A percentile compares a stretch with the other conserved stretches of the same genome.
Evolutionary conservation across 2,888 invertebrate genomes (phyloP).

Genomic region (Stenchaetothrips biformis): DNA sequence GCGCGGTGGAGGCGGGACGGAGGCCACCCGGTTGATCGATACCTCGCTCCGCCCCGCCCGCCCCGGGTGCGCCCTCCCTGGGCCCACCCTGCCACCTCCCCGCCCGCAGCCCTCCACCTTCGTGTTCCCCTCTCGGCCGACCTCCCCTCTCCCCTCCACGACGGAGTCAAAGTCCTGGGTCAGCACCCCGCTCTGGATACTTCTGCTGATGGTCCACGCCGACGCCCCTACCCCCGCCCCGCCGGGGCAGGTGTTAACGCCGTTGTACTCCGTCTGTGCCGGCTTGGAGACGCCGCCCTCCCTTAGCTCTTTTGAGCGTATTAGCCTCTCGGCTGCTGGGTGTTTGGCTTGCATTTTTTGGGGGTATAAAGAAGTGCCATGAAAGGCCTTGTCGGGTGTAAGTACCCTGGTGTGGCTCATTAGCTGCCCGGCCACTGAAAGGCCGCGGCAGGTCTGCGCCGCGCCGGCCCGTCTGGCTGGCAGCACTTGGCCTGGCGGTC

Average conservation of each 20-base stretch:
- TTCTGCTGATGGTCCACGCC: background rate
- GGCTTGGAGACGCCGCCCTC: background rate
- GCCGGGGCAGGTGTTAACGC: background rate
- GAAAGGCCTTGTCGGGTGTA: too few species aligned
- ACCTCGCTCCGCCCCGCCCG: background rate
- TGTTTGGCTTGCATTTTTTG: background rate
- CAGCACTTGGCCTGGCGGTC: too few species aligned
- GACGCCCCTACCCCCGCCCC: background rate
- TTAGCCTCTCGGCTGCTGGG: background rate
- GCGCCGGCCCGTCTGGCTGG: too few species aligned
- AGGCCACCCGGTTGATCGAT: slow-evolving; percentile 41
- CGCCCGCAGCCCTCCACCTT: background rate
- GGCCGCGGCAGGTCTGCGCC: too few species aligned
- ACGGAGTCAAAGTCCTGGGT: slow-evolving; percentile 9
- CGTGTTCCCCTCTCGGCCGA: too few species aligned
- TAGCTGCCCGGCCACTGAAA: too few species aligned
- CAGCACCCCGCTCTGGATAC: slow-evolving; percentile 1
- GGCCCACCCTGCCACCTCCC: slow-evolving; percentile 17
- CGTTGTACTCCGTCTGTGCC: background rate
- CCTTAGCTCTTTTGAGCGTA: background rate
- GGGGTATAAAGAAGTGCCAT: too few species aligned
- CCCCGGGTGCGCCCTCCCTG: background rate
- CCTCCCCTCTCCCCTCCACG: background rate
- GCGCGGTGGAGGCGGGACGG: slow-evolving; percentile 37
- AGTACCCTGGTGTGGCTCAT: too few species aligned